A percentile compares a stretch with the other conserved stretches of the same genome.
Conservation (phyloP, 2,113 vertebrate species). For the Tachysurus fulvidraco region DNA sequence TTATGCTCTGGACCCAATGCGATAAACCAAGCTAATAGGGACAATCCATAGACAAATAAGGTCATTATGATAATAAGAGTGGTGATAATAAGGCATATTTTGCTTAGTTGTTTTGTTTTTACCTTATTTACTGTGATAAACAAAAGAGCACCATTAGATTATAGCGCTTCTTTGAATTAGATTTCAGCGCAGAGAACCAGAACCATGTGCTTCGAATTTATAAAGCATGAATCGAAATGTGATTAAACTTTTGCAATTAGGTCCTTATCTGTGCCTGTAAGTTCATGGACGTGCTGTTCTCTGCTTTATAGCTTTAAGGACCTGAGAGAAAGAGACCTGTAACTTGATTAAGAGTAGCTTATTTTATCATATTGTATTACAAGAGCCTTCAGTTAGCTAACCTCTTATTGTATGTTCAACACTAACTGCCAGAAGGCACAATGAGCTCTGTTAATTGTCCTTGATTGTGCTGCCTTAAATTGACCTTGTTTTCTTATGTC, state of each 20-base stretch:
- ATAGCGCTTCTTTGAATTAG: slow-evolving; percentile 63
- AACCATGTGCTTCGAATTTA: slow-evolving; percentile 65
- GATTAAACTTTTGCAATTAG: slow-evolving; percentile 68
- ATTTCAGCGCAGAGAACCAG: slow-evolving; percentile 59
- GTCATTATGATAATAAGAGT: slow-evolving; percentile 70
- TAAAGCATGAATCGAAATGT: slow-evolving; percentile 64
- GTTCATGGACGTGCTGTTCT: slow-evolving; percentile 57
- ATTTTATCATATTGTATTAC: slow-evolving; percentile 48
- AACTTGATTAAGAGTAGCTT: slow-evolving; percentile 61
- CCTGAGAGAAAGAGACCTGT: slow-evolving; percentile 53
- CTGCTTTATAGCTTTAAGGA: slow-evolving; percentile 57
- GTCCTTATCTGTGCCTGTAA: slow-evolving; percentile 59
- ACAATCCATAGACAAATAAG: slow-evolving; percentile 72
- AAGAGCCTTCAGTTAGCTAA: slow-evolving; percentile 36
- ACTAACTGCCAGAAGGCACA: slow-evolving; percentile 17
- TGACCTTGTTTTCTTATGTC: slow-evolving; percentile 28
- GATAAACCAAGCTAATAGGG: slow-evolving; percentile 69
- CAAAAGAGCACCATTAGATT: slow-evolving; percentile 59
- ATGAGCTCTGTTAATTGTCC: slow-evolving; percentile 41
- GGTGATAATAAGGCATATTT: slow-evolving; percentile 72
- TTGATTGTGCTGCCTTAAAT: slow-evolving; percentile 37
- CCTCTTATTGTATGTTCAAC: slow-evolving; percentile 20
- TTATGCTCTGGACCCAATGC: slow-evolving; percentile 67
- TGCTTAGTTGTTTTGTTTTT: slow-evolving; percentile 72
- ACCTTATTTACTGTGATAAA: slow-evolving; percentile 64